Conservation (phyloP, 2,113 vertebrate species). For the Ochotona curzoniae region DNA sequence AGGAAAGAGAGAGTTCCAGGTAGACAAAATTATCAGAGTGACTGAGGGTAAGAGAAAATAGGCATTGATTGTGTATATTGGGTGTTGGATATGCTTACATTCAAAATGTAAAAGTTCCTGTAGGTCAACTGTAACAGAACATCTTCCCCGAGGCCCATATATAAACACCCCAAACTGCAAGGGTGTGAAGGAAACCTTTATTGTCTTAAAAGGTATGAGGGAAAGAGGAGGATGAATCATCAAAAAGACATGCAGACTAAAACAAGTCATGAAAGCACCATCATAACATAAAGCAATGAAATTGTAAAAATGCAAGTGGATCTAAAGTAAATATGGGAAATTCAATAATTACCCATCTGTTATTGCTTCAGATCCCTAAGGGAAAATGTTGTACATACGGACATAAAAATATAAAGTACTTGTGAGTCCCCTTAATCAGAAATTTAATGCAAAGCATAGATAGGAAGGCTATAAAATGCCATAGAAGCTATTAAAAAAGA, state of each 20-base stretch:
- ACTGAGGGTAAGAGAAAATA: background rate
- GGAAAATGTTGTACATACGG: background rate
- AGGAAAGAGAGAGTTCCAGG: background rate
- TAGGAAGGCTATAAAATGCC: conserved; percentile 15
- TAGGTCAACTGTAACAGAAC: background rate
- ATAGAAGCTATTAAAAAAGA: background rate
- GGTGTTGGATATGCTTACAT: background rate
- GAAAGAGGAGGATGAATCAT: background rate
- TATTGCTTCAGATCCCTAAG: background rate
- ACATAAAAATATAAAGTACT: background rate
- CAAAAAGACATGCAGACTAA: background rate
- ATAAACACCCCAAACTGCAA: background rate
- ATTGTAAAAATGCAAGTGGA: background rate
- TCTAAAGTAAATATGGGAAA: background rate
- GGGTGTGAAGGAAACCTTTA: background rate
- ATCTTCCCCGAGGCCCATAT: background rate
- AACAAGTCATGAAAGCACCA: background rate
- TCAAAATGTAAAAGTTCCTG: background rate
- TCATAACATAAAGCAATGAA: background rate
- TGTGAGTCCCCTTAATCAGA: conserved; percentile 2
- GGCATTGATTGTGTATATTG: background rate
- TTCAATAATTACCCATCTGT: background rate
- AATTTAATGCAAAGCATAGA: conserved; percentile 14
- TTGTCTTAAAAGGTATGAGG: background rate
- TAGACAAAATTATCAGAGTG: background rate